Evolutionary conservation across 2,888 invertebrate species (phyloP), one percentile per base, ranked within the genome.

Genomic region (Eilema griseolum): DNA sequence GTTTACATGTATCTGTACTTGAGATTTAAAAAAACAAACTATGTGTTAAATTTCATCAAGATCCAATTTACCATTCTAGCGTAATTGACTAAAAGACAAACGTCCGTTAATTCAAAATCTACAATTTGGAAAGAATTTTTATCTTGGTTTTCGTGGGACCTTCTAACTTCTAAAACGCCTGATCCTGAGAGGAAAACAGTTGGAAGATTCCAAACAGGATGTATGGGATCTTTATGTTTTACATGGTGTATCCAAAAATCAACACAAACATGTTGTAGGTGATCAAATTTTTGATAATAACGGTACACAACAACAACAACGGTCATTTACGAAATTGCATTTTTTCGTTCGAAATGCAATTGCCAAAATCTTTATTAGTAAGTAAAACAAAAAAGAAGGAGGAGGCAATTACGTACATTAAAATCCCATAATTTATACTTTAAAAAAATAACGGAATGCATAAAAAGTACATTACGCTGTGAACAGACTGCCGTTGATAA

Each of bases 401-500:
- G 86, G 87, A 88, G 82, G 85, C 82, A 85, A 87, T 87, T 85
- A 83, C 77, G 83, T 81, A 83, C 88, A 89, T 91, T 88, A 90
- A 90, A 90, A 86, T 88, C 86, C 84, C 88, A 89, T 90, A 90
- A 89, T 88, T 90, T 89, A 88, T 85, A 84, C 75, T 85, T 71
- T 61, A 31, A 79, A 82, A 88, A 88, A 89, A 87, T 84, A 88
- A 86, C 85, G 82, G 85, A 86, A 82, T 78, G 62, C 76, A 88
- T 85, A 90, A 92, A 92, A 92, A 92, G 88, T 86, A 86, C 88
- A 92, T 92, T 92, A 90, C 76, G 85, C 82, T 80, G 83, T 85
- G 83, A 81, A 79, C 83, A 85, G 85, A 76, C 81, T 81, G 85
- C 79, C 77, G 82, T 80, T 88, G 85, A 89, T 88, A 88, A 89